These are phyloP conservation scores for Digitonthophagus gazella DNA, from an alignment of 2,888 invertebrate species.

Conservation along the genomic window DNA sequence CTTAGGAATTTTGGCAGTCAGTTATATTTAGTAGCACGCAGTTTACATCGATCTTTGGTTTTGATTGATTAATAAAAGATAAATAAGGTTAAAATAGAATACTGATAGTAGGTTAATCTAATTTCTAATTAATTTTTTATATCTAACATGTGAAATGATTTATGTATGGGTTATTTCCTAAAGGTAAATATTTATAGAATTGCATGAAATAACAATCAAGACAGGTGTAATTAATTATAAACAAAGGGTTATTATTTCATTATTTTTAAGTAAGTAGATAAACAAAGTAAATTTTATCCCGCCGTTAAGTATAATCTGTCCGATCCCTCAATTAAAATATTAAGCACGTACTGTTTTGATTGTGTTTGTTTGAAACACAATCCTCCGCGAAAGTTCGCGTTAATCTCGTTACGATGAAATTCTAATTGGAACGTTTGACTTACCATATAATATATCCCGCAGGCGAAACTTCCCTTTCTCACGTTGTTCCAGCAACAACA, in stretches of 20 bases:
- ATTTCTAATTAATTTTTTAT: no score
- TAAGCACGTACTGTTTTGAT: not conserved
- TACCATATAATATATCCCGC: slow-evolving; percentile 70
- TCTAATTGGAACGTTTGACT: slow-evolving; percentile 38
- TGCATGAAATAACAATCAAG: no score
- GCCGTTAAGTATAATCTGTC: slow-evolving; percentile 7
- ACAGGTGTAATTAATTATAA: not conserved
- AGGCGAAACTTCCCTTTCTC: slow-evolving; percentile 70
- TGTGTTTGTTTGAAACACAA: not conserved
- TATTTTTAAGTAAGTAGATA: not conserved
- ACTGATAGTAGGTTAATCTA: no score
- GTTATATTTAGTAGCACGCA: not conserved
- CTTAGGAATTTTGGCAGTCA: not conserved
- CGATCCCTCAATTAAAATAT: slow-evolving; percentile 3
- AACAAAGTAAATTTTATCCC: not conserved
- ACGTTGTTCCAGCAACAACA: slow-evolving; percentile 78
- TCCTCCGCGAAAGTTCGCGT: not conserved
- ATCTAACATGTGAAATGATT: no score
- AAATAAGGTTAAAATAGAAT: no score
- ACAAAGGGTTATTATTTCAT: not conserved
- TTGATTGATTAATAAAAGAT: no score
- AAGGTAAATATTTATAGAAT: no score
- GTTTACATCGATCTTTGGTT: no score
- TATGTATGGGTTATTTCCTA: no score
- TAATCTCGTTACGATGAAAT: slow-evolving; percentile 2